Conservation (phyloP, 2,113 vertebrate genomes). For the Bucco capensis region DNA sequence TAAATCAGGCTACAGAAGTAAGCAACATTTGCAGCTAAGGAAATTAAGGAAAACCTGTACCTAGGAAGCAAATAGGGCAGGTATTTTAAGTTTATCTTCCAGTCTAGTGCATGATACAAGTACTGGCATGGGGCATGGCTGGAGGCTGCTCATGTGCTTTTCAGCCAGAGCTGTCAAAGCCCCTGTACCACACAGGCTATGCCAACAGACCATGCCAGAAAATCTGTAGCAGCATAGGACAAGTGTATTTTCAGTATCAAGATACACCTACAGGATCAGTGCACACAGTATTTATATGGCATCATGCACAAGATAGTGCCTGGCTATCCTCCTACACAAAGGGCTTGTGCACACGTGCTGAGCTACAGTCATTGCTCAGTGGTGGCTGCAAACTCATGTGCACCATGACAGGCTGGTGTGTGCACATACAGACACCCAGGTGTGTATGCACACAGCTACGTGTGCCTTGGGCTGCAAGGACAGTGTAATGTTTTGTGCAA, state of each 20-base stretch:
- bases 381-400: neutral
- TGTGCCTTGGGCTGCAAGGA: neutral
- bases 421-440: neutral
- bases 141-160: neutral
- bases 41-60: neutral
- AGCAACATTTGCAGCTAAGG: neutral
- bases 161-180: neutral
- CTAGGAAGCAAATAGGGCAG: neutral
- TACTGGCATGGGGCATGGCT: neutral
- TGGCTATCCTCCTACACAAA: neutral
- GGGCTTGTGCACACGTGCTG: neutral
- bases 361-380: rapidly evolving
- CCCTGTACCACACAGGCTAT: neutral
- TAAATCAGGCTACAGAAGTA: neutral
- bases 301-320: neutral
- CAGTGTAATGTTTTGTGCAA: neutral
- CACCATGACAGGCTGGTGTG: neutral
- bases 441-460: neutral
- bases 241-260: neutral
- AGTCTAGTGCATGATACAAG: neutral
- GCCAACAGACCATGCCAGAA: neutral
- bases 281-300: neutral
- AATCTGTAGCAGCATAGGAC: neutral
- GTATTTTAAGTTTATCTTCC: neutral
- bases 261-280: neutral